These are phyloP conservation scores for Nipponacmea schrenckii DNA, from an alignment of 2,888 invertebrate species.

Conservation along the genomic window DNA sequence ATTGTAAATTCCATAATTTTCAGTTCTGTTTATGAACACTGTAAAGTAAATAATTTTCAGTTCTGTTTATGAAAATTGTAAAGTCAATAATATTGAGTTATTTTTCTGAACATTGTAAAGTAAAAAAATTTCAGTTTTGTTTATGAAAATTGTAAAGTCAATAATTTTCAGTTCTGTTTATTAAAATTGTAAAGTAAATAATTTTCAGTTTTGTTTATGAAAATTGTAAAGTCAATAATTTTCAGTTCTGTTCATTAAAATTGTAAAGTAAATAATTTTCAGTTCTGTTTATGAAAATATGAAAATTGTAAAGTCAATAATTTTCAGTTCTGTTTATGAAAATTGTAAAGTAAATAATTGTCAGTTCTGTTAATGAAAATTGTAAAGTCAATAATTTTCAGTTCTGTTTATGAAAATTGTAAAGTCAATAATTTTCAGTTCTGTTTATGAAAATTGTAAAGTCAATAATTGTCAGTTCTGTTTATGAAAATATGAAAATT, in stretches of 20 bases:
- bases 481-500: neutral
- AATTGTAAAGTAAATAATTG: neutral
- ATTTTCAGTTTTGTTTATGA: neutral
- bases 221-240: no score
- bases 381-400: neutral
- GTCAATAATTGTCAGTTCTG: slow-evolving; percentile 30
- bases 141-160: no score
- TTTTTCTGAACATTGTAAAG: slow-evolving; percentile 55
- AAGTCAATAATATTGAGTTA: slow-evolving; percentile 38
- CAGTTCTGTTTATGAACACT: neutral
- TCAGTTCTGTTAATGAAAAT: neutral
- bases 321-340: neutral
- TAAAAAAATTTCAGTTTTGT: slow-evolving; percentile 22
- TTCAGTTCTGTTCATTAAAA: slow-evolving; percentile 75
- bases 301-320: slow-evolving; percentile 68
- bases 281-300: slow-evolving; percentile 53
- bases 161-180: no score
- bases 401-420: no score
- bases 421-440: slow-evolving; percentile 47
- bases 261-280: slow-evolving; percentile 48
- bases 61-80: slow-evolving; percentile 73
- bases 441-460: slow-evolving; percentile 71
- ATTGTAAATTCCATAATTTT: slow-evolving; percentile 58
- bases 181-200: slow-evolving; percentile 68
- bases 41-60: no score